Evolutionary conservation across 1,140 invertebrate genomes (phyloP).

Genomic region (Drosophila trapezifrons): DNA sequence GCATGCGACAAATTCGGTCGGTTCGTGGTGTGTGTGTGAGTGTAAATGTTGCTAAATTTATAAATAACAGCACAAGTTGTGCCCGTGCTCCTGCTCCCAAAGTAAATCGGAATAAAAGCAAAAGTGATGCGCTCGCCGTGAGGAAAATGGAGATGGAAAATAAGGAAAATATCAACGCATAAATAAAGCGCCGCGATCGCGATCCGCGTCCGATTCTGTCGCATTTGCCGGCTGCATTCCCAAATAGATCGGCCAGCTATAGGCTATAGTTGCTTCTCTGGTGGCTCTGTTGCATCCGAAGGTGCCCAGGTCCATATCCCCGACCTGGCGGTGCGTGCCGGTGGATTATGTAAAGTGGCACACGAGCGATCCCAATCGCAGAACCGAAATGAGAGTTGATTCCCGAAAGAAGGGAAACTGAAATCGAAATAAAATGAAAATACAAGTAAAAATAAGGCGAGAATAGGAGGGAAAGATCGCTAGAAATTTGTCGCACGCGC

Average conservation of each 20-base stretch:
- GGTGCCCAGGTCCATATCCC: constrained; percentile 20
- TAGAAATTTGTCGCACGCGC: constrained; percentile 47
- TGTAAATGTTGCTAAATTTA: constrained; percentile 77
- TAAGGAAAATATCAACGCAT: constrained; percentile 69
- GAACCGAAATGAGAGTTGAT: constrained; percentile 17
- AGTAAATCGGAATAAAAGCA: constrained; percentile 53
- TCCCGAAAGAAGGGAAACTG: no score
- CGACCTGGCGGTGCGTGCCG: constrained; percentile 58
- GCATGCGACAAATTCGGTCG: constrained; percentile 61
- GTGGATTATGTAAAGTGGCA: constrained; percentile 79
- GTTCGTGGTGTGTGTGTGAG: constrained; percentile 26
- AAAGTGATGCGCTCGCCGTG: constrained; percentile 30
- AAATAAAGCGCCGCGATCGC: constrained; percentile 64
- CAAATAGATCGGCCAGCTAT: constrained; percentile 41
- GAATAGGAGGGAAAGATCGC: constrained; percentile 8
- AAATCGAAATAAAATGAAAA: constrained; percentile 27
- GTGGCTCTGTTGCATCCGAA: constrained; percentile 6
- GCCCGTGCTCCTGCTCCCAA: constrained; percentile 29
- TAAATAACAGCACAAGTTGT: constrained; percentile 69
- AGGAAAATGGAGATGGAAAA: constrained; percentile 50
- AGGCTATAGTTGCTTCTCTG: constrained; percentile 8
- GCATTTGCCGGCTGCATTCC: constrained; percentile 58
- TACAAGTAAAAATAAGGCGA: constrained; percentile 6
- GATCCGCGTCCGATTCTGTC: constrained; percentile 40
- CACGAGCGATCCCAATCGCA: constrained; percentile 26